Conservation (phyloP, 2,888 invertebrate genomes). For the Coelogynopora nodosa region DNA sequence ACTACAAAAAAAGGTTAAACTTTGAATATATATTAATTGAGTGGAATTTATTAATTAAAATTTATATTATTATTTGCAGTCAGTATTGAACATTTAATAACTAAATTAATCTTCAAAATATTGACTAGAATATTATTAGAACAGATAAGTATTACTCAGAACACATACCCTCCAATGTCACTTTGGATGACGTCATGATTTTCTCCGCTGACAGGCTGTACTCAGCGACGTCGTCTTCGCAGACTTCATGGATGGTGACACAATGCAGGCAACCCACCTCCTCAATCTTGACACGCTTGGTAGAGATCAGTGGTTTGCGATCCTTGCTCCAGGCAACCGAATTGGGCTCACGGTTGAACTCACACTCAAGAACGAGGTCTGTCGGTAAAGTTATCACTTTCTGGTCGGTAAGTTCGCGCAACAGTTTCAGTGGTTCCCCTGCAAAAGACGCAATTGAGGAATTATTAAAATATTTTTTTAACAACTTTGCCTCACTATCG, state of each 20-base stretch:
- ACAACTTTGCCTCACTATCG: no score
- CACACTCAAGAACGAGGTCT: constrained; percentile 36
- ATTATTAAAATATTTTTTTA: no score
- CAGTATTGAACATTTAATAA: no score
- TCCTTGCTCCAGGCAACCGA: constrained; percentile 46
- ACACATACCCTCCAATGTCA: constrained; percentile 24
- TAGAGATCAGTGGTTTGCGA: constrained; percentile 59
- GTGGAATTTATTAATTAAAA: no score
- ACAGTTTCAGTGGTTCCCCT: no score
- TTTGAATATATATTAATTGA: no score
- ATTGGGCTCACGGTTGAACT: neutral
- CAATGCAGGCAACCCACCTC: constrained; percentile 70
- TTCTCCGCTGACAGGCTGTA: constrained; percentile 77
- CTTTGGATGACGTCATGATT: neutral
- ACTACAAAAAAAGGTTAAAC: constrained; percentile 36
- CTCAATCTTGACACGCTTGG: constrained; percentile 53
- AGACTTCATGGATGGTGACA: constrained; percentile 74
- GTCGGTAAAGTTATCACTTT: constrained; percentile 22
- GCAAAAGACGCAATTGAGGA: neutral
- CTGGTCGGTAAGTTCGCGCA: neutral
- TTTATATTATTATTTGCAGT: no score
- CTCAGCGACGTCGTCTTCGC: constrained; percentile 86
- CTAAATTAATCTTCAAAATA: no score
- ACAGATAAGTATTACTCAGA: no score
- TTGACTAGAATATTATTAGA: no score